Conservation (phyloP, 2,888 invertebrate genomes). For the Ephialtes manifestator region DNA sequence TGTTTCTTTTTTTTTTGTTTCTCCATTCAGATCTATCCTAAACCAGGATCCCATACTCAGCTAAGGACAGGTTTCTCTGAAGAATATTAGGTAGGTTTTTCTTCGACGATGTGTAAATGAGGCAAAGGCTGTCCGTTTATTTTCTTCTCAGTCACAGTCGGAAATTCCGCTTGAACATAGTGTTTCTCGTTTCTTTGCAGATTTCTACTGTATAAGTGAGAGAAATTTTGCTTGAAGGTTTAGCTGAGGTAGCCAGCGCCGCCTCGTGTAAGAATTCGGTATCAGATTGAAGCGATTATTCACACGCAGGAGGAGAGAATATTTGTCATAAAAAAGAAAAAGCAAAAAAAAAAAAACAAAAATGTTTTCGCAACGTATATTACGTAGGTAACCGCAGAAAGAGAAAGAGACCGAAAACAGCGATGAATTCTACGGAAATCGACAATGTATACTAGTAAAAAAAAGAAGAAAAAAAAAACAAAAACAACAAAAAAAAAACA, state of each 20-base stretch:
- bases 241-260: constrained; percentile 76
- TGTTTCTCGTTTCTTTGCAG: constrained; percentile 75
- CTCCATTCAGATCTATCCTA: constrained; percentile 84
- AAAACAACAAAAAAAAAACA: too few relatives aligned
- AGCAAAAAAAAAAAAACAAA: constrained; percentile 67
- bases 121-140: constrained; percentile 41
- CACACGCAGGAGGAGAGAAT: constrained; percentile 70
- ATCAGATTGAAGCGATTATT: constrained; percentile 70
- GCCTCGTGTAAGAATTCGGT: constrained; percentile 73
- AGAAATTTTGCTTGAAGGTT: constrained; percentile 80
- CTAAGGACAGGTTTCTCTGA: constrained; percentile 82
- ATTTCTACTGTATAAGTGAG: constrained; percentile 83
- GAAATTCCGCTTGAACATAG: constrained; percentile 35
- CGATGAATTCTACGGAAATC: constrained; percentile 78
- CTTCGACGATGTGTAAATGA: constrained; percentile 43
- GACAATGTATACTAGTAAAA: constrained; percentile 82
- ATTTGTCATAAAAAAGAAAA: constrained; percentile 70
- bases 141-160: constrained; percentile 18
- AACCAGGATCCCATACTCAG: constrained; percentile 80
- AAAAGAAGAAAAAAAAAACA: constrained; percentile 36
- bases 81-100: constrained; percentile 82
- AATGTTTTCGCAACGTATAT: constrained; percentile 59
- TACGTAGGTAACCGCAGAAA: constrained; percentile 46
- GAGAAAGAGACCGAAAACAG: constrained; percentile 69
- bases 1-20: constrained; percentile 26